Evolutionary conservation across 2,888 invertebrate genomes (phyloP).

Genomic region (Lomographa bimaculata): DNA sequence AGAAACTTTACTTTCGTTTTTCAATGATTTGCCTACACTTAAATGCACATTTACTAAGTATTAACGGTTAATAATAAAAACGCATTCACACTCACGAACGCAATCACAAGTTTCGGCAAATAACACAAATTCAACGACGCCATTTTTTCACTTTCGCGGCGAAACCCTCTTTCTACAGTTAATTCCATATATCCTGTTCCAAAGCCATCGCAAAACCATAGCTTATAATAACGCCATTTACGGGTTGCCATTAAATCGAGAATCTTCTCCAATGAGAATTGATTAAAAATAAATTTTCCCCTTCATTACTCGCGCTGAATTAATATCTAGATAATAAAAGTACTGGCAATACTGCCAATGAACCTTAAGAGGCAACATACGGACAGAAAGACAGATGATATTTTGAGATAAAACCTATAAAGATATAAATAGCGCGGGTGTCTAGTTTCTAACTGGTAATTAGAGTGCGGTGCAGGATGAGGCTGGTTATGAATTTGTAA

Average conservation of each 20-base stretch:
- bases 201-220: constrained; percentile 16
- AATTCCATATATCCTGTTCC: constrained; percentile 17
- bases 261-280: constrained; percentile 26
- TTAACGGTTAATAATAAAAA: no score
- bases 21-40: no score
- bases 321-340: constrained; percentile 42
- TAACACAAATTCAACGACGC: no score
- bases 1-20: no score
- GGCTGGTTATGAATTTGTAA: constrained; percentile 11
- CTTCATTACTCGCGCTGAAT: constrained; percentile 37
- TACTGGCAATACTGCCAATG: constrained; percentile 29
- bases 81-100: no score
- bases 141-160: no score
- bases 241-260: constrained; percentile 28
- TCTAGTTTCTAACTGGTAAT: constrained; percentile 17
- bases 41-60: no score
- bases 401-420: constrained; percentile 55
- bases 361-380: constrained; percentile 18
- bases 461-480: constrained; percentile 1
- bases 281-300: constrained; percentile 33
- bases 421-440: constrained; percentile 48
- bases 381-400: constrained; percentile 50
- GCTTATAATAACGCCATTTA: constrained; percentile 31
- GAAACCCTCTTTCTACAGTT: no score
- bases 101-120: no score